A percentile compares a stretch with the other conserved stretches of the same genome.
Evolutionary conservation across 1,140 invertebrate species (phyloP).

Genomic region (Matsumurasca onukii): DNA sequence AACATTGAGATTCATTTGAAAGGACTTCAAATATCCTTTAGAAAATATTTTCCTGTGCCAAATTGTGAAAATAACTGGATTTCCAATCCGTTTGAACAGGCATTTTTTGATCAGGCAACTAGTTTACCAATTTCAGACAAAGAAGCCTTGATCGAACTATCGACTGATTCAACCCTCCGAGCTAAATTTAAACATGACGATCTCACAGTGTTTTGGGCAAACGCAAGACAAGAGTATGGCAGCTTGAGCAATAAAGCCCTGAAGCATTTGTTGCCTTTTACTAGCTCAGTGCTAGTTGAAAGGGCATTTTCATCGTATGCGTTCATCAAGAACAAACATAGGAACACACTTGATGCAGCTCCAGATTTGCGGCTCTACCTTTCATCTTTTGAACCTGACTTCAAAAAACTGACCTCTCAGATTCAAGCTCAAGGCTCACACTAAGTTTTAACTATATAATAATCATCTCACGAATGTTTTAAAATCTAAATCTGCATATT

Average conservation of each 20-base stretch:
- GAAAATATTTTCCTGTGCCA: background rate
- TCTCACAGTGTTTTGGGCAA: background rate
- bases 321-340: background rate
- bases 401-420: background rate
- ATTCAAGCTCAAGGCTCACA: too few relatives aligned
- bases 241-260: background rate
- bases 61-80: background rate
- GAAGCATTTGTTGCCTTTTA: background rate
- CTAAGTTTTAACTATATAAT: too few relatives aligned
- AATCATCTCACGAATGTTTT: too few relatives aligned
- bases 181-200: background rate
- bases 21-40: background rate
- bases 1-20: background rate
- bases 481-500: too few relatives aligned
- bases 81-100: background rate
- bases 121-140: background rate
- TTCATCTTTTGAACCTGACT: constrained; percentile 1
- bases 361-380: background rate
- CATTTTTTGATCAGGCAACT: constrained; percentile 5
- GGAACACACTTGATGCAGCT: background rate
- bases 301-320: background rate
- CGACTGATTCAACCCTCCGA: background rate
- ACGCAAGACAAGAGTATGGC: background rate
- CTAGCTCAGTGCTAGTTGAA: constrained; percentile 12
- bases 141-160: background rate